phyloP scores from a whole-genome alignment of 2,113 vertebrate species.

The Tachysurus fulvidraco region DNA sequence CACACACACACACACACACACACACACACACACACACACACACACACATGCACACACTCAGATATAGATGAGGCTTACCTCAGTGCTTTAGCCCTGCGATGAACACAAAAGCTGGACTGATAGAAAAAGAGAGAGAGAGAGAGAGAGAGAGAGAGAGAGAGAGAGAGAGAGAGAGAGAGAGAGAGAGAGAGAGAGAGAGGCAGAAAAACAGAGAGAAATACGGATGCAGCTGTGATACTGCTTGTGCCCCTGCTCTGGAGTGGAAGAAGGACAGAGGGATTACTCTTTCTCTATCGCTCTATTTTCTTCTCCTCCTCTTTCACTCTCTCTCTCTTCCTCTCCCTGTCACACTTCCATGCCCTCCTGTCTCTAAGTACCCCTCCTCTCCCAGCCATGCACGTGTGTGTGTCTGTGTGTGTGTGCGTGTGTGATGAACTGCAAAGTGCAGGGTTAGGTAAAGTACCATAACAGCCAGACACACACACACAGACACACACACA shows the following conservation, averaged over 20 bases:
- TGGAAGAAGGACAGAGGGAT: slow-evolving; percentile 8
- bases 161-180: background rate
- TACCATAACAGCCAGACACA: background rate
- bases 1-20: background rate
- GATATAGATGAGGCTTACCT: slow-evolving; percentile 9
- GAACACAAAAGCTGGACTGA: slow-evolving; percentile 2
- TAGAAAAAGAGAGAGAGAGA: background rate
- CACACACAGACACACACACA: background rate
- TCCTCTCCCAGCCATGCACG: background rate
- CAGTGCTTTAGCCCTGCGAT: background rate
- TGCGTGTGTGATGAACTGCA: slow-evolving; percentile 34
- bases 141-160: background rate
- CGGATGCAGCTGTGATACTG: background rate
- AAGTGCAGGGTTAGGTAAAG: slow-evolving; percentile 8
- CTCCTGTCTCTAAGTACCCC: slow-evolving; percentile 13
- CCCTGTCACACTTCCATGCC: slow-evolving; percentile 32
- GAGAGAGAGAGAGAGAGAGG: background rate
- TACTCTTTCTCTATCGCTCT: background rate
- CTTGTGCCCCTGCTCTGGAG: slow-evolving; percentile 10
- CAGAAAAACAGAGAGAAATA: background rate
- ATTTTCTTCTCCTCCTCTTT: background rate
- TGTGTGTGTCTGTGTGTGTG: background rate
- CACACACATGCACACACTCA: background rate
- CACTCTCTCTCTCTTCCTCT: background rate
- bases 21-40: slow-evolving; percentile 20